Evolutionary conservation across 2,113 vertebrate genomes (phyloP), one percentile per base, ranked within the genome.

Genomic region (Oenanthe oenanthe): DNA sequence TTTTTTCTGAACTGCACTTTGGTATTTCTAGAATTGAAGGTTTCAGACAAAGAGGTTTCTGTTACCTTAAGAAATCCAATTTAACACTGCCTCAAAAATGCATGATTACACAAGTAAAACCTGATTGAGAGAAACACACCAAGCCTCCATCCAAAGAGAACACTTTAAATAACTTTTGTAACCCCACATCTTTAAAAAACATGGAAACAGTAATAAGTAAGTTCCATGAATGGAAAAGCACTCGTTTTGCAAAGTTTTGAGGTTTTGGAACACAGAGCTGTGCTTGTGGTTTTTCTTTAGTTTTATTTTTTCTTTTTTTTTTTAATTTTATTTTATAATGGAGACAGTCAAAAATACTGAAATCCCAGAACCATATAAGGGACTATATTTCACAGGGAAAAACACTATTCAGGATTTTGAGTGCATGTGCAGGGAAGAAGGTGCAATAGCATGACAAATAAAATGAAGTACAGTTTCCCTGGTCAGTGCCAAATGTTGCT

Each of bases 41-140:
- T 89, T 96, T 97, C 68, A 94, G 70, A 98, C 96, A 97, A 95
- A 91, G 93, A 77, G 36, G 51, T 89, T 97, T 95, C 72, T 96
- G 94, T 96, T 95, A 88, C 74, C 71, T 94, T 88, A 58, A 84
- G 68, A 95, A 97, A 94, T 43, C 26, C 76, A 91, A 7, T 56
- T 82, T 95, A 91, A 60, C 38, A 58, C 47, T 88, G 85, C 20
- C 87, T 73, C 82, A 92, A 20, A 96, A 95, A 68, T 29, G 25
- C 26, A 6, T 79, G 58, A 53, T 90, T 73, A 38, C 32, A 56
- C 2, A 17, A 86, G 19, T 81, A 82, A 85, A 83, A 56, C 40
- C 56, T 45, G 12, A 67, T 84, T 48, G 20, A 32, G 34, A 90
- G 32, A 88, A 70, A 82, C 4, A 31, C 25, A 87, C 13, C 25